Conservation (phyloP, 2,888 invertebrate species). For the Lasioglossum morio region DNA sequence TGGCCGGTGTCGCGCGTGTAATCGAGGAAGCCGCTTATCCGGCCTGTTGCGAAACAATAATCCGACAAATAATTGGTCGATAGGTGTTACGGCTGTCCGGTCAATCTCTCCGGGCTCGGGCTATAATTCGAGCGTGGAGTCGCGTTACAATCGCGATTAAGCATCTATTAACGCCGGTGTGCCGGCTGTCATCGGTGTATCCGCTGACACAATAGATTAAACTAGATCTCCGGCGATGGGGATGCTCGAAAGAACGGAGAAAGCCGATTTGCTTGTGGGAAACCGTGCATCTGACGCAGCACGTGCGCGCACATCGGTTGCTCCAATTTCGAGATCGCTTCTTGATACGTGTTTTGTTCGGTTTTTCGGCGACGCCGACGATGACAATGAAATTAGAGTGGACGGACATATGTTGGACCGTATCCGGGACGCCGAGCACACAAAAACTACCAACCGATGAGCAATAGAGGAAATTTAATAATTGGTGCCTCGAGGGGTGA, state of each 20-base stretch:
- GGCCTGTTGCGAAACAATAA: constrained; percentile 62
- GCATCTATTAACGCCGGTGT: constrained; percentile 42
- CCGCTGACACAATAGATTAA: constrained; percentile 46
- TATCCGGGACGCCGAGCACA: not conserved
- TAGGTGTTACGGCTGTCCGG: constrained; percentile 48
- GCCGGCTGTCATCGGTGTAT: constrained; percentile 21
- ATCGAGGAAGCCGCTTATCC: constrained; percentile 65
- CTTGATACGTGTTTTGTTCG: constrained; percentile 20
- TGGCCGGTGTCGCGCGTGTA: constrained; percentile 41
- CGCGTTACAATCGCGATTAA: constrained; percentile 44
- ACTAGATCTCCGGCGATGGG: constrained; percentile 36
- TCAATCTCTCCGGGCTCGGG: constrained; percentile 31
- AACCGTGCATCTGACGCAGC: constrained; percentile 41
- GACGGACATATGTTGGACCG: not conserved
- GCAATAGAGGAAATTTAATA: not conserved
- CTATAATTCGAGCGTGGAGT: constrained; percentile 47
- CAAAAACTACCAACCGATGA: not conserved
- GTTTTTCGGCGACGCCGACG: not conserved
- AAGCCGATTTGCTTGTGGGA: constrained; percentile 41
- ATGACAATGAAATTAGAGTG: not conserved
- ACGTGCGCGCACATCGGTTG: constrained; percentile 11
- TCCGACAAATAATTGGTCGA: constrained; percentile 63
- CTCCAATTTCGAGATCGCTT: constrained; percentile 24
- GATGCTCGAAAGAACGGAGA: constrained; percentile 40
- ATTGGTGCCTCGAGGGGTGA: not conserved